Base-by-base conservation (phyloP, 2,888 invertebrate genomes). In the Drosophila tanythrix region DNA sequence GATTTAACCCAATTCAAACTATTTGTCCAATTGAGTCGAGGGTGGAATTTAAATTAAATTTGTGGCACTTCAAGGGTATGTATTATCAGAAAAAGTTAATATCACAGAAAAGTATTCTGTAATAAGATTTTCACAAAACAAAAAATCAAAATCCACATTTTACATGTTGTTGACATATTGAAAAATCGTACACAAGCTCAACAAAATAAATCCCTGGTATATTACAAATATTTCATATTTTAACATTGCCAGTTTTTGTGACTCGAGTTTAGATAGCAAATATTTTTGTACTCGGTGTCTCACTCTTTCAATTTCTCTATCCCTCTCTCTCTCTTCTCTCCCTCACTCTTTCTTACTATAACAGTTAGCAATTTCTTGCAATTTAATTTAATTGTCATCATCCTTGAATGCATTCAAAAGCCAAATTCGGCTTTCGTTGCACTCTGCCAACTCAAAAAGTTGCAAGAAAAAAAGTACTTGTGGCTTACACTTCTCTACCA, bases 351-450 rank as follows among this genome's bases (percentile, higher is more conserved):
- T 25, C 11, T 40, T 29, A 13, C 21, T 13, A 2, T 38, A 29
- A n/a, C 31, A 35, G 4, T 25, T 21, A 27, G 13, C 29, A 33
- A 31, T 36, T 33, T 43, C 21, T 35, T 18, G 55, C 61, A 73
- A 74, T 69, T 67, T 71, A 46, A 55, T 70, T 74, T 78, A 86
- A 83, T 84, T 88, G 74, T 81, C 64, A 66, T 61, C 65, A 55
- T 29, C 52, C 36, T 63, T 58, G 63, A 63, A 56, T 72, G 66
- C 70, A 71, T 66, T 78, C 33, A 63, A 52, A 61, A 61, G 48
- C 27, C 55, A 68, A 65, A 60, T 60, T 63, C 35, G 36, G 36
- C 43, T 31, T 66, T 60, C 66, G 56, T 65, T 81, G 70, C 73
- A 83, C 70, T 68, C 63, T 70, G 61, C 67, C 67, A 62, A 65